These are phyloP conservation scores for Eueremaeus valkanovi DNA, from an alignment of 2,888 invertebrate genomes.

Conservation along the genomic window DNA sequence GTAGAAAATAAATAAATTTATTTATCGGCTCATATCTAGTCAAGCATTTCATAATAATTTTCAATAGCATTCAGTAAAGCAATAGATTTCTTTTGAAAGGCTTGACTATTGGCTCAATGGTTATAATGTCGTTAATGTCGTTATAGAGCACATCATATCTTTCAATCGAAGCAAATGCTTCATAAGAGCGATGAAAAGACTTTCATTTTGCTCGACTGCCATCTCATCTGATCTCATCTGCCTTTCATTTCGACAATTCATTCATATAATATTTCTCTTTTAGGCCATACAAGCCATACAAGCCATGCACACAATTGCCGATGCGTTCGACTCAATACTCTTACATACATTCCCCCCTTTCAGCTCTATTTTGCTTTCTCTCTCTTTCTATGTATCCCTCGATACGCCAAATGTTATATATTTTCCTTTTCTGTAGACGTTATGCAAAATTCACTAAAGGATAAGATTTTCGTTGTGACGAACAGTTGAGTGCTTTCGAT, in stretches of 20 bases:
- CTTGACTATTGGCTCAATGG: constrained; percentile 23
- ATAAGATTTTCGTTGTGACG: constrained; percentile 12
- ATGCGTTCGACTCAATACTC: constrained; percentile 13
- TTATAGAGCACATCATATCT: constrained; percentile 28
- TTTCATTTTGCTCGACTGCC: constrained; percentile 18
- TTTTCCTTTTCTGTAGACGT: constrained; percentile 14
- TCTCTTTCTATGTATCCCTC: background rate
- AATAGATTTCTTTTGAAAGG: constrained; percentile 4
- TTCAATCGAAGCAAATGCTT: constrained; percentile 2
- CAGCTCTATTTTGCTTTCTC: too few relatives aligned
- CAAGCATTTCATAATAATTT: constrained; percentile 24
- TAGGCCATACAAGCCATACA: background rate
- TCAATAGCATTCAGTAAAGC: background rate
- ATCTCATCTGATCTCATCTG: background rate
- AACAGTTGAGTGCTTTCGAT: constrained; percentile 18
- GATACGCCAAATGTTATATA: constrained; percentile 16
- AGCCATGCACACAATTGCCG: constrained; percentile 22
- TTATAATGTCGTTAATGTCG: constrained; percentile 21
- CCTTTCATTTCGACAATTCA: constrained; percentile 27
- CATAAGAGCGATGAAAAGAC: background rate
- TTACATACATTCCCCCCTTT: background rate
- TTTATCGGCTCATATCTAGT: constrained; percentile 17
- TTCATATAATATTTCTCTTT: constrained; percentile 32
- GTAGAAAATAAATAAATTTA: constrained; percentile 32
- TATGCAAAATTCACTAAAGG: constrained; percentile 31